phyloP scores from a whole-genome alignment of 2,888 invertebrate genomes.

The Rhimphoctona megacephalus region DNA sequence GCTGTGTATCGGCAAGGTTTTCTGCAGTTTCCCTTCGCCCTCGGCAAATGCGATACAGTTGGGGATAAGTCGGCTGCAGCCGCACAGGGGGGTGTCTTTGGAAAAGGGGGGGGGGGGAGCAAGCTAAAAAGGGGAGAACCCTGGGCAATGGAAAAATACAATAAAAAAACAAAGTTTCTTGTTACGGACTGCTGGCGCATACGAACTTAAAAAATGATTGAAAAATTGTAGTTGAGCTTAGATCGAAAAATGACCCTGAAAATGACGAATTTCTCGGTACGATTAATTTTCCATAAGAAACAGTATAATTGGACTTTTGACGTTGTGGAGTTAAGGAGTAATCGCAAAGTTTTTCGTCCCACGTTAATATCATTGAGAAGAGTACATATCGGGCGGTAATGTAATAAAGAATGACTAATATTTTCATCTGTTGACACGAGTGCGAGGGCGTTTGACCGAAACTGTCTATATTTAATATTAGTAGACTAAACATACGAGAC shows the following conservation, averaged over 20 bases:
- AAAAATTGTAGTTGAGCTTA: background rate
- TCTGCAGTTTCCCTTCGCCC: too few species aligned
- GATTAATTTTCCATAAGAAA: background rate
- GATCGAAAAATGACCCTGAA: background rate
- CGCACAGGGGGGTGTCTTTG: too few species aligned
- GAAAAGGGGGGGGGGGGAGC: too few species aligned
- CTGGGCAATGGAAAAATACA: too few species aligned
- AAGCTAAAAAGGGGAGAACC: too few species aligned
- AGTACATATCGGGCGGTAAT: background rate
- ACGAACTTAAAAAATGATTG: background rate
- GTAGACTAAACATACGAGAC: conserved; percentile 40
- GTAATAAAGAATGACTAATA: conserved; percentile 13
- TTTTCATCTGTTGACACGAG: conserved; percentile 26
- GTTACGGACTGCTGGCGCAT: too few species aligned
- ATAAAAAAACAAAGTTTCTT: too few species aligned
- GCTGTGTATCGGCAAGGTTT: too few species aligned
- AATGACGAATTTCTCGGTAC: background rate
- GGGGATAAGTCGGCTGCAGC: too few species aligned
- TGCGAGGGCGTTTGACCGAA: conserved; percentile 13
- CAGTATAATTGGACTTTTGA: background rate
- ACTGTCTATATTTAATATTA: conserved; percentile 1
- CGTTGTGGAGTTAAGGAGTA: background rate
- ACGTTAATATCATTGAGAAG: background rate
- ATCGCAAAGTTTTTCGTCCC: background rate
- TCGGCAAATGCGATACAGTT: too few species aligned